phyloP scores from a whole-genome alignment of 2,888 invertebrate genomes.

The Thalpophila matura region DNA sequence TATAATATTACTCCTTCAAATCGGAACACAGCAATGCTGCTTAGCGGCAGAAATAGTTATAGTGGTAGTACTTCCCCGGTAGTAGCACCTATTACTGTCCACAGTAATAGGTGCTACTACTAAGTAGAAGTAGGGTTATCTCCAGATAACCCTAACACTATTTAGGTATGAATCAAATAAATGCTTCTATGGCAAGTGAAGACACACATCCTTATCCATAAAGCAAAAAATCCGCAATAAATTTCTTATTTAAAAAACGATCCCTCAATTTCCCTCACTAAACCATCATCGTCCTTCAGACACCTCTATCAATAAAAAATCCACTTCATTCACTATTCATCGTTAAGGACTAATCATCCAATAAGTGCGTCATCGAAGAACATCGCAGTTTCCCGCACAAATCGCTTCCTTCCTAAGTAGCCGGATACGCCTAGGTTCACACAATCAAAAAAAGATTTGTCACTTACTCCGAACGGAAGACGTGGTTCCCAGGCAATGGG shows the following conservation, averaged over 20 bases:
- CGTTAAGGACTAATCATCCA: conserved; percentile 40
- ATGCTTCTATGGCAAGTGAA: too few relatives aligned
- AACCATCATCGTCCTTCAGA: not conserved
- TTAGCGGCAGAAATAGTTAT: too few relatives aligned
- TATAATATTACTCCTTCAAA: too few relatives aligned
- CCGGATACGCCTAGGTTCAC: conserved; percentile 80
- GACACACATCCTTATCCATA: too few relatives aligned
- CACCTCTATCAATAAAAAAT: not conserved
- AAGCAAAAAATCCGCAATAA: not conserved
- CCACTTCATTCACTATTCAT: conserved; percentile 4
- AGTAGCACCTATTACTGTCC: too few relatives aligned
- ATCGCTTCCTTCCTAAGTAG: conserved; percentile 64
- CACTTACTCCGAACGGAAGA: conserved; percentile 81
- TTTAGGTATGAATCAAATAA: too few relatives aligned
- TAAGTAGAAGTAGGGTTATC: too few relatives aligned
- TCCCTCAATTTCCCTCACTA: not conserved
- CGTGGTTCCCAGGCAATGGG: conserved; percentile 82
- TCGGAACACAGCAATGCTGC: too few relatives aligned
- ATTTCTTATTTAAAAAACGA: not conserved
- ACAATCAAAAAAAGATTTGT: conserved; percentile 91
- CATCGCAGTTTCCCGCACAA: conserved; percentile 53
- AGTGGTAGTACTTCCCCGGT: too few relatives aligned
- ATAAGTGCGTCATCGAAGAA: conserved; percentile 35
- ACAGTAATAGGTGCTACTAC: too few relatives aligned
- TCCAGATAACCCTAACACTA: too few relatives aligned